Conservation (phyloP, 2,113 vertebrate genomes). For the Halichoeres trimaculatus region DNA sequence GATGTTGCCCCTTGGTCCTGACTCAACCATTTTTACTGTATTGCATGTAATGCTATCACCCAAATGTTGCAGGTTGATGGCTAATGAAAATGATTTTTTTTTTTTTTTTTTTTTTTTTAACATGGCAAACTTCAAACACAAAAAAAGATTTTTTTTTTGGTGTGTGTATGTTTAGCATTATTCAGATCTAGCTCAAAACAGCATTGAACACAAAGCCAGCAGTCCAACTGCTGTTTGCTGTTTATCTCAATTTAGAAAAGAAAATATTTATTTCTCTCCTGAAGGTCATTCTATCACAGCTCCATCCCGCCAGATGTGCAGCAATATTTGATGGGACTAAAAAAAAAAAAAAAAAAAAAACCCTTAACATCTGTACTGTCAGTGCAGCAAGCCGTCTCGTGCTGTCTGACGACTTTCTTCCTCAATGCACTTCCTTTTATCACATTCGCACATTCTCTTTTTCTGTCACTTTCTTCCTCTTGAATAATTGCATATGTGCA, state of each 20-base stretch:
- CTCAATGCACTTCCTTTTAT: constrained; percentile 6
- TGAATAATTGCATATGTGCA: not conserved
- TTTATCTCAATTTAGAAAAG: not conserved
- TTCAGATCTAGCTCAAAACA: not conserved
- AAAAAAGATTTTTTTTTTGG: not conserved
- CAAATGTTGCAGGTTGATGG: too few species aligned
- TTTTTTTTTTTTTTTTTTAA: too few species aligned
- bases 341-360: constrained; percentile 7
- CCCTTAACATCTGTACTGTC: constrained; percentile 15
- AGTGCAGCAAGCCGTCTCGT: constrained; percentile 11
- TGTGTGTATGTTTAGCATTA: not conserved
- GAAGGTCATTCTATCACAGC: constrained; percentile 28
- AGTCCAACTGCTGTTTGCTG: not conserved
- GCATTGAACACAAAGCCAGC: not conserved
- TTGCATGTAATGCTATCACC: too few species aligned
- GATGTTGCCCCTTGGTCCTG: too few species aligned
- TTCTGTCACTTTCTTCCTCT: constrained; percentile 6
- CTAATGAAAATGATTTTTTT: too few species aligned
- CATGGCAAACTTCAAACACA: too few species aligned
- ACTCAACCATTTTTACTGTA: too few species aligned
- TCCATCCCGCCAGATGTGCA: constrained; percentile 22
- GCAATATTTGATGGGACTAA: constrained; percentile 19
- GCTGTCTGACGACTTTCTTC: constrained; percentile 4
- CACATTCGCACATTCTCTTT: not conserved
- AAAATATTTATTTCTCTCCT: not conserved